A percentile compares a stretch with the other conserved stretches of the same genome.
Conservation (phyloP, 1,140 invertebrate genomes). For the Andricus grossulariae region DNA sequence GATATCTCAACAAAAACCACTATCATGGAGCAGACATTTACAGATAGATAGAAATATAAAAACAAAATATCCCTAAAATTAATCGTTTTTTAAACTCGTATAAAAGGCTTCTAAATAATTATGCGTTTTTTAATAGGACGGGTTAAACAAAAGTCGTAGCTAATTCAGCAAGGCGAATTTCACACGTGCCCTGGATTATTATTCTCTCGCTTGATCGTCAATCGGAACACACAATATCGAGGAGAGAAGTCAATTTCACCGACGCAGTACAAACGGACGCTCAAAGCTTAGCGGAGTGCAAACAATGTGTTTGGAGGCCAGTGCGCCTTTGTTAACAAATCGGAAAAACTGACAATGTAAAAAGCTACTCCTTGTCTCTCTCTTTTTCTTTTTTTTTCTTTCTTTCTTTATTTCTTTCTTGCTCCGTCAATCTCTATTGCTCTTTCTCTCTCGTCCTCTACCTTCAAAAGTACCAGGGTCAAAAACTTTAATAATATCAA, state of each 20-base stretch:
- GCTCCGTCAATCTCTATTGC: slow-evolving; percentile 59
- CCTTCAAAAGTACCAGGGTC: slow-evolving; percentile 22
- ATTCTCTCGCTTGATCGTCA: slow-evolving; percentile 21
- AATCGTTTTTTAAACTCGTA: slow-evolving; percentile 64
- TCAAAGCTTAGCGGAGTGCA: slow-evolving; percentile 81
- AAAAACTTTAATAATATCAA: background rate
- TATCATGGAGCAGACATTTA: slow-evolving; percentile 72
- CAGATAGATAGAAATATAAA: slow-evolving; percentile 72
- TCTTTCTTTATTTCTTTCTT: slow-evolving; percentile 51
- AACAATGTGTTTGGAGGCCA: slow-evolving; percentile 94
- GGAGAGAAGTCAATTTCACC: slow-evolving; percentile 15
- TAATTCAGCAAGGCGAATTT: slow-evolving; percentile 14
- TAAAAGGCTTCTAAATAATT: slow-evolving; percentile 61
- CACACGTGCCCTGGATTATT: background rate
- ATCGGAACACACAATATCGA: slow-evolving; percentile 28
- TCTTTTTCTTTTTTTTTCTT: slow-evolving; percentile 33
- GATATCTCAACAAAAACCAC: slow-evolving; percentile 73
- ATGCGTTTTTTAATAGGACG: slow-evolving; percentile 62
- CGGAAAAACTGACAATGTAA: slow-evolving; percentile 21
- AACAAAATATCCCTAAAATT: slow-evolving; percentile 69
- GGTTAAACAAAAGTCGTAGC: slow-evolving; percentile 58
- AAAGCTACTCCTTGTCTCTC: slow-evolving; percentile 52
- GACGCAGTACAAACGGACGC: slow-evolving; percentile 13
- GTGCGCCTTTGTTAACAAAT: slow-evolving; percentile 76
- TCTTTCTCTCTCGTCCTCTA: slow-evolving; percentile 45